Percentiles rank a stretch among this genome's conserved stretches.
These are phyloP conservation scores for Archips xylosteana DNA, from an alignment of 2,888 invertebrate genomes.

Conservation along the genomic window DNA sequence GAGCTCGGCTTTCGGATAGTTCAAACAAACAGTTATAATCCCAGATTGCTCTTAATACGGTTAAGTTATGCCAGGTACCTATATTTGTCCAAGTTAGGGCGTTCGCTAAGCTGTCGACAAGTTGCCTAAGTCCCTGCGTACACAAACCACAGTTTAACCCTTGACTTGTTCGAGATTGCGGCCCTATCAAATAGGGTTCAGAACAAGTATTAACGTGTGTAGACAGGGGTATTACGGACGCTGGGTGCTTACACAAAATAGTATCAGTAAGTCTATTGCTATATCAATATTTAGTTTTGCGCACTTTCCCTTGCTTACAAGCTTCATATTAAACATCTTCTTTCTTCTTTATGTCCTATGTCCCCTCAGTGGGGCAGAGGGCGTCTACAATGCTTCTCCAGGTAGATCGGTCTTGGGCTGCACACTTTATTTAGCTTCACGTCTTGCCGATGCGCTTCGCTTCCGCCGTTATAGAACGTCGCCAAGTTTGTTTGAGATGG, in stretches of 20 bases:
- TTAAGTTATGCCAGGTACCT: conserved; percentile 4
- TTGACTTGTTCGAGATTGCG: conserved; percentile 30
- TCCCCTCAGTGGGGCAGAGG: no score
- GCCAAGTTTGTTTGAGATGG: no score
- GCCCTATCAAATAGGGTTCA: conserved; percentile 12
- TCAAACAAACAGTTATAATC: conserved; percentile 3
- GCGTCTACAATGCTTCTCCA: no score
- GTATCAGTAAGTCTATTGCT: not conserved
- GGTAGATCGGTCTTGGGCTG: no score
- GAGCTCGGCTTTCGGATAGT: not conserved
- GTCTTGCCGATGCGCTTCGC: no score
- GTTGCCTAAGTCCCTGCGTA: conserved; percentile 25
- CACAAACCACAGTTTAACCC: conserved; percentile 27
- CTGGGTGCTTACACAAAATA: not conserved
- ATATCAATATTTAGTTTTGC: not conserved
- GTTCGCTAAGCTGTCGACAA: conserved; percentile 24
- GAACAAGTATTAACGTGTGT: conserved; percentile 14
- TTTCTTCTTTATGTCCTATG: no score
- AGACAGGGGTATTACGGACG: conserved; percentile 8
- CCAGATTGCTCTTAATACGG: not conserved
- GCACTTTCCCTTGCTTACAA: no score
- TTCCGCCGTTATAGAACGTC: no score
- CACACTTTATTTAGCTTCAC: no score
- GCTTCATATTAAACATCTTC: no score
- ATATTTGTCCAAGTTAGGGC: conserved; percentile 7